These are phyloP conservation scores for Drosophila maculinotata DNA, from an alignment of 2,888 invertebrate genomes.

Conservation along the genomic window DNA sequence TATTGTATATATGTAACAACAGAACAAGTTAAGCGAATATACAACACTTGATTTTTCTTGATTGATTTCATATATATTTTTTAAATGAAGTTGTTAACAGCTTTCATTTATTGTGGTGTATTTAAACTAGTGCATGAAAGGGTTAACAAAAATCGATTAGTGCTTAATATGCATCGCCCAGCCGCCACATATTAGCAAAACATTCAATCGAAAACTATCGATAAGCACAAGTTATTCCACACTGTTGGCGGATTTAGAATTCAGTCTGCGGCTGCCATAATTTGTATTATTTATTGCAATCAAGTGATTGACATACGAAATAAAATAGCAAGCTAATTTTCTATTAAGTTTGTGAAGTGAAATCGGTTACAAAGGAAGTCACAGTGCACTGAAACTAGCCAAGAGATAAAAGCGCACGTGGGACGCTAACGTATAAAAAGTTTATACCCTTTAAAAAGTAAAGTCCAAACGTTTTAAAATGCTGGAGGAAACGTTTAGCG, in stretches of 20 bases:
- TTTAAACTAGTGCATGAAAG: no score
- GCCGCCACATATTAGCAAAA: background rate
- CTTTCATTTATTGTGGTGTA: no score
- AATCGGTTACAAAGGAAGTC: background rate
- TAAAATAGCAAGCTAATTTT: background rate
- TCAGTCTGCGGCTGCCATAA: background rate
- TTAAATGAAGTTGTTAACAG: no score
- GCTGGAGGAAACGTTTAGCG: constrained; percentile 54
- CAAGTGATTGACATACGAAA: background rate
- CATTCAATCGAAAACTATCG: constrained; percentile 5
- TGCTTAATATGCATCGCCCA: background rate
- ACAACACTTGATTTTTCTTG: no score
- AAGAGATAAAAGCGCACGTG: constrained; percentile 22
- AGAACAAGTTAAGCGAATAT: no score
- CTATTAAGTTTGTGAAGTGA: background rate
- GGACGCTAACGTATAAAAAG: constrained; percentile 12
- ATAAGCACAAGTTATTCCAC: background rate
- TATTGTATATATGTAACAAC: no score
- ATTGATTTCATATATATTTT: no score
- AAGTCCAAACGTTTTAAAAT: constrained; percentile 25
- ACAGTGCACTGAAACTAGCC: no score
- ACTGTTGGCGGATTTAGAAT: constrained; percentile 9
- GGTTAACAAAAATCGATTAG: no score
- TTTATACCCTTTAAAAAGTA: background rate
- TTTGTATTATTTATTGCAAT: background rate